Evolutionary conservation across 2,888 invertebrate species (phyloP).

Genomic region (Napeogenes sylphis): DNA sequence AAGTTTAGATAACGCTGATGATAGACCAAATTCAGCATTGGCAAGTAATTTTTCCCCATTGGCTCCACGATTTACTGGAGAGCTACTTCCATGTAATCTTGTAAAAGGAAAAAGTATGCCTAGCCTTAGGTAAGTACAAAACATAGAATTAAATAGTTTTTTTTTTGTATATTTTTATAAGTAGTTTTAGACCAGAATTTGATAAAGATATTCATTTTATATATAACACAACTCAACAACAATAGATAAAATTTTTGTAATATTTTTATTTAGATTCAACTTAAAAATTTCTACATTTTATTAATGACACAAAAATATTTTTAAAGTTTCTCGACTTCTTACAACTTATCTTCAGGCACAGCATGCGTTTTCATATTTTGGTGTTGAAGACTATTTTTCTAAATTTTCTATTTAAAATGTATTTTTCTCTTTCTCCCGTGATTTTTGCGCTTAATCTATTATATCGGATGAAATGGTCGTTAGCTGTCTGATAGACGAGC

Average conservation of each 20-base stretch:
- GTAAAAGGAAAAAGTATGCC: conserved; percentile 98
- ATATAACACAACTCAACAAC: conserved; percentile 6
- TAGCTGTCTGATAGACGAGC: conserved; percentile 93
- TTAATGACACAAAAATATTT: not conserved
- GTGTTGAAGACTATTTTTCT: conserved; percentile 36
- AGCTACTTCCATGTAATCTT: conserved; percentile 80
- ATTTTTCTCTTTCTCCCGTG: conserved; percentile 71
- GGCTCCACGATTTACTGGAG: conserved; percentile 72
- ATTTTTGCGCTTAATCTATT: conserved; percentile 69
- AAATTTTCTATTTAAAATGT: conserved; percentile 61
- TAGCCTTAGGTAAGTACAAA: conserved; percentile 86
- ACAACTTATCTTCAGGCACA: conserved; percentile 45
- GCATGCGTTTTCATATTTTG: conserved; percentile 47
- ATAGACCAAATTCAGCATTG: conserved; percentile 84
- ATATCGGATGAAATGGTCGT: conserved; percentile 57
- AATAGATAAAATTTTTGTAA: too few species aligned
- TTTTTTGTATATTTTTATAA: conserved; percentile 15
- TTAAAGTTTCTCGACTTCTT: too few species aligned
- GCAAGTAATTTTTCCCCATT: conserved; percentile 80
- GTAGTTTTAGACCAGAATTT: conserved; percentile 24
- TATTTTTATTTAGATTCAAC: too few species aligned
- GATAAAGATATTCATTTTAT: not conserved
- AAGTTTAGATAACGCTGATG: conserved; percentile 88
- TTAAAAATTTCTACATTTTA: not conserved
- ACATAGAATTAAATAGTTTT: conserved; percentile 17